These are phyloP conservation scores for Rhegmatorhina hoffmannsi DNA, from an alignment of 2,113 vertebrate genomes.

Conservation along the genomic window DNA sequence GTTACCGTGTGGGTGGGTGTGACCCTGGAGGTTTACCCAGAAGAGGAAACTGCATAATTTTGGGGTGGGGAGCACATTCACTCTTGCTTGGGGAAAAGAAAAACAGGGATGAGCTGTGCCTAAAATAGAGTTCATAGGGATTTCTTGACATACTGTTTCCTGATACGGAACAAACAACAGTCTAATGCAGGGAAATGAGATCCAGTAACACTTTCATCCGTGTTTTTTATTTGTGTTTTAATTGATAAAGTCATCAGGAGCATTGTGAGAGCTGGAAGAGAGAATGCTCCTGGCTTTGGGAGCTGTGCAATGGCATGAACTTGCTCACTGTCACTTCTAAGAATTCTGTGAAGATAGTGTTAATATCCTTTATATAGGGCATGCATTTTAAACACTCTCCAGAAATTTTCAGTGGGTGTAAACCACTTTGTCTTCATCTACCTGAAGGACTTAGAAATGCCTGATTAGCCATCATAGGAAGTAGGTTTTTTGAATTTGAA, in stretches of 20 bases:
- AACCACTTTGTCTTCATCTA: not conserved
- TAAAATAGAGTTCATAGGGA: not conserved
- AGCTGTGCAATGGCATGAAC: not conserved
- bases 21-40: constrained; percentile 21
- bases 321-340: not conserved
- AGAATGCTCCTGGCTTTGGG: not conserved
- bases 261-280: not conserved
- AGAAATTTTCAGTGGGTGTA: not conserved
- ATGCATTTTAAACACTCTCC: not conserved
- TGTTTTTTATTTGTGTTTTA: not conserved
- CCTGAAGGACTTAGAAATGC: not conserved
- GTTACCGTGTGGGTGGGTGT: not conserved
- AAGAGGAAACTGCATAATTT: constrained; percentile 41
- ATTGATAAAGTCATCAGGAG: not conserved
- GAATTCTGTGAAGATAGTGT: not conserved
- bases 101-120: not conserved
- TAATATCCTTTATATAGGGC: not conserved
- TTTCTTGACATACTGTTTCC: not conserved
- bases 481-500: not conserved
- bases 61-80: not conserved
- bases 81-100: not conserved
- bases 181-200: not conserved
- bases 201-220: not conserved
- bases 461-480: not conserved
- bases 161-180: not conserved